A percentile compares a stretch with the other conserved stretches of the same genome.
phyloP scores from a whole-genome alignment of 2,113 vertebrate genomes.

The Oreochromis aureus region DNA sequence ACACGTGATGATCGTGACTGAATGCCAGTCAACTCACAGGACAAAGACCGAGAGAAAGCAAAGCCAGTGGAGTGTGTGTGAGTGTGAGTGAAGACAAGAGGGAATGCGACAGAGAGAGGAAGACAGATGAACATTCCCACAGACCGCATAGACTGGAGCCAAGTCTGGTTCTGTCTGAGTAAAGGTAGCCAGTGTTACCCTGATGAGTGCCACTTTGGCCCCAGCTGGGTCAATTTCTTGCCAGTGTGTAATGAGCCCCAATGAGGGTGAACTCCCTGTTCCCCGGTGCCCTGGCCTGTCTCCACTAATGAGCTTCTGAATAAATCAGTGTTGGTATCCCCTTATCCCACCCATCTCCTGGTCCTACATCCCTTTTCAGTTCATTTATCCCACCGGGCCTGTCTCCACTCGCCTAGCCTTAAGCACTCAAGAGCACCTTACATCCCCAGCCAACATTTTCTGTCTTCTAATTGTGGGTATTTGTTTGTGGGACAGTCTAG shows the following conservation, averaged over 20 bases:
- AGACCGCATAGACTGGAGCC: background rate
- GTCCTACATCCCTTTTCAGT: constrained; percentile 16
- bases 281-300: constrained; percentile 57
- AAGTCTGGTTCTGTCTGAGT: constrained; percentile 33
- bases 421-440: constrained; percentile 58
- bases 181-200: constrained; percentile 60
- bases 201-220: constrained; percentile 59
- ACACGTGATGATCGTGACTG: constrained; percentile 16
- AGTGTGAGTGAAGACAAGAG: background rate
- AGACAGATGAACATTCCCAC: background rate
- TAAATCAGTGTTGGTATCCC: constrained; percentile 56
- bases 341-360: constrained; percentile 11
- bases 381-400: background rate
- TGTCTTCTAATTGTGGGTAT: constrained; percentile 57
- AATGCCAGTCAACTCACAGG: constrained; percentile 22
- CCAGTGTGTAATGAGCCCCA: constrained; percentile 69
- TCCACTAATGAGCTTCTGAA: constrained; percentile 71
- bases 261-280: constrained; percentile 61
- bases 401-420: constrained; percentile 38
- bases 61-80: background rate
- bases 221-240: constrained; percentile 54
- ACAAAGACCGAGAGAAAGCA: background rate
- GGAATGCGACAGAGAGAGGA: background rate
- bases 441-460: constrained; percentile 10
- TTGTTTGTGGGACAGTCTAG: constrained; percentile 58